Evolutionary conservation across 2,797 vertebrate species (phyloP), one percentile per base, ranked within the genome.

Genomic region (Paratrypauchen microcephalus): DNA sequence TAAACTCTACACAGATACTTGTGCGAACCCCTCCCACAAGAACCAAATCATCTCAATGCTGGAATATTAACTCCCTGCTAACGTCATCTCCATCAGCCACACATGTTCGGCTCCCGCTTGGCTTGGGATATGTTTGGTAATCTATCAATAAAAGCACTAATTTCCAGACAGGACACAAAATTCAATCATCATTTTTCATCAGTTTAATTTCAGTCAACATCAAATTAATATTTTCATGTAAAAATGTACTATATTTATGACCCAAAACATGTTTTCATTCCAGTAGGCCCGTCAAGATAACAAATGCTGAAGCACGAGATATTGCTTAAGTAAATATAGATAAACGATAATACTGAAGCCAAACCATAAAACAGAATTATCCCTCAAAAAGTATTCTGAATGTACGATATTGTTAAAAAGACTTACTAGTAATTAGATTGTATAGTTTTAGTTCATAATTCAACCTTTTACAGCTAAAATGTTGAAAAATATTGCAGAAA

Each of bases 51-150:
- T 84, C 75, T 76, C 72, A 71, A 75, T 67, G 30, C 68, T 72
- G 77, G 72, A 82, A 78, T 80, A 84, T 75, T 73, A 78, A 75
- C 69, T 81, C 55, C 55, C 64, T 39, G 47, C 64, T 79, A 77
- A 83, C 69, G 73, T 68, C 63, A 65, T 73, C 69, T 66, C 65
- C 21, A 15, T 24, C 71, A 75, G 74, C 70, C 72, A 79, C 70
- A 68, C 36, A 65, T 2, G 19, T 52, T 23, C n/a, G 58, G 56
- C 70, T 18, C 24, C 63, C 52, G n/a, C 30, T 5, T 39, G 50
- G 65, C 30, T 13, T 23, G 21, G 5, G n/a, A 4, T 55, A 55
- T 66, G 23, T 18, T 64, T 64, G 55, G 48, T 28, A 66, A 66
- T 62, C 16, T 52, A 8, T 21, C 52, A 26, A 23, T 21, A 58